These are phyloP conservation scores for Muscicapa adusta DNA, from an alignment of 2,113 vertebrate species.

Conservation along the genomic window DNA sequence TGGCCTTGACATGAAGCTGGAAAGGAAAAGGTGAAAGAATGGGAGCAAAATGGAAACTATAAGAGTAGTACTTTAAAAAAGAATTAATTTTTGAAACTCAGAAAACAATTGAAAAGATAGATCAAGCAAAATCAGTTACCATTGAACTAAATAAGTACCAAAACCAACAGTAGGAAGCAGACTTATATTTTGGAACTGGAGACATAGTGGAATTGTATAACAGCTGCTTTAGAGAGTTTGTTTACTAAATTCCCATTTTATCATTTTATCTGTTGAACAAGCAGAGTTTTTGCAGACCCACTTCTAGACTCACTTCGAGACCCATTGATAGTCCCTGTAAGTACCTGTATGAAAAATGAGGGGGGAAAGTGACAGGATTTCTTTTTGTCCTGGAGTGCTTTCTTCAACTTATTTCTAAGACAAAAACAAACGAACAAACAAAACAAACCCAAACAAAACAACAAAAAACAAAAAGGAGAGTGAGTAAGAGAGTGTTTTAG, in stretches of 20 bases:
- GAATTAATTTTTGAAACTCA: neutral
- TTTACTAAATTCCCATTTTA: neutral
- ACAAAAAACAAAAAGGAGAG: neutral
- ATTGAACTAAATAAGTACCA: neutral
- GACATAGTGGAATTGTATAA: neutral
- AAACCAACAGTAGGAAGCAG: neutral
- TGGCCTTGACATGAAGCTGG: neutral
- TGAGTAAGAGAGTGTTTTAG: neutral
- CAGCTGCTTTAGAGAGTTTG: neutral
- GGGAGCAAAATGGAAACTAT: neutral
- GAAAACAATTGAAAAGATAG: neutral
- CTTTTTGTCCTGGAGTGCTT: neutral
- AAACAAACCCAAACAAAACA: neutral
- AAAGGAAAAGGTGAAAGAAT: neutral
- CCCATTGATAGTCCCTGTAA: neutral
- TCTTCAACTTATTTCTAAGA: neutral
- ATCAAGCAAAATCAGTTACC: neutral
- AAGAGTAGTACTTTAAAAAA: neutral
- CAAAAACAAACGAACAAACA: neutral
- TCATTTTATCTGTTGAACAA: neutral
- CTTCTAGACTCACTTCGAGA: neutral
- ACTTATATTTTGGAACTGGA: neutral
- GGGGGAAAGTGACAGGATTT: fast-evolving
- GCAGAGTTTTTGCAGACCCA: neutral
- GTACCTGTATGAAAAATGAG: neutral